Percentiles rank a stretch among this genome's conserved stretches.
phyloP scores from a whole-genome alignment of 2,797 vertebrate genomes.

The Numenius phaeopus region DNA sequence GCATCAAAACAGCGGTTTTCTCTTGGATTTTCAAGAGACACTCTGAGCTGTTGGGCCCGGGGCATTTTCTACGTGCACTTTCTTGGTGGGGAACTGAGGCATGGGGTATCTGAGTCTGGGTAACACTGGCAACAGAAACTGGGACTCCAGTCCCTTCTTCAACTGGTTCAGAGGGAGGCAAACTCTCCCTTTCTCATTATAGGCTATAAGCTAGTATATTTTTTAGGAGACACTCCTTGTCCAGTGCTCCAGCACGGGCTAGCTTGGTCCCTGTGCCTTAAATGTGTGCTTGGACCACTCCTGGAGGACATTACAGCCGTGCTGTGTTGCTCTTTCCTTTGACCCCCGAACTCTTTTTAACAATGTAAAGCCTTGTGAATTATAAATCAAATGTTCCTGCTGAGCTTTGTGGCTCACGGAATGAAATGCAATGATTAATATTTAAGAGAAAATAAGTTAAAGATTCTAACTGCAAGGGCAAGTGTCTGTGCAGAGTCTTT shows the following conservation, averaged over 20 bases:
- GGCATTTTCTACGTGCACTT: not conserved
- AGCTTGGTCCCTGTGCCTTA: not conserved
- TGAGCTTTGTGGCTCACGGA: constrained; percentile 55
- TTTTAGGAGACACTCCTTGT: not conserved
- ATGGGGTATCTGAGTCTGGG: not conserved
- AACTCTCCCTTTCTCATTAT: not conserved
- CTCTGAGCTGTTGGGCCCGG: not conserved
- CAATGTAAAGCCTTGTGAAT: constrained; percentile 53
- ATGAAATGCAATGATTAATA: constrained; percentile 74
- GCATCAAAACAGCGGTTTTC: not conserved
- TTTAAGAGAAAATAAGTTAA: constrained; percentile 71
- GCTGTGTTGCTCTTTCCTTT: constrained; percentile 5
- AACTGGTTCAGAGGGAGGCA: not conserved
- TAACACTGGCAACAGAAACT: not conserved
- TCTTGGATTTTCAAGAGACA: not conserved
- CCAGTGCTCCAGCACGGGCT: not conserved
- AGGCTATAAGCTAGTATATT: not conserved
- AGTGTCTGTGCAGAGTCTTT: not conserved
- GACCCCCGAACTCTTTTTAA: constrained; percentile 22
- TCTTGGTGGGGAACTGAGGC: not conserved
- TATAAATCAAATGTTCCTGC: constrained; percentile 32
- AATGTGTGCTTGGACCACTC: not conserved
- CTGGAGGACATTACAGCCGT: not conserved
- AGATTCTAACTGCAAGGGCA: constrained; percentile 53
- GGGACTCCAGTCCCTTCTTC: not conserved